phyloP scores from a whole-genome alignment of 2,888 invertebrate genomes.

The Pharmacophagus antenor region DNA sequence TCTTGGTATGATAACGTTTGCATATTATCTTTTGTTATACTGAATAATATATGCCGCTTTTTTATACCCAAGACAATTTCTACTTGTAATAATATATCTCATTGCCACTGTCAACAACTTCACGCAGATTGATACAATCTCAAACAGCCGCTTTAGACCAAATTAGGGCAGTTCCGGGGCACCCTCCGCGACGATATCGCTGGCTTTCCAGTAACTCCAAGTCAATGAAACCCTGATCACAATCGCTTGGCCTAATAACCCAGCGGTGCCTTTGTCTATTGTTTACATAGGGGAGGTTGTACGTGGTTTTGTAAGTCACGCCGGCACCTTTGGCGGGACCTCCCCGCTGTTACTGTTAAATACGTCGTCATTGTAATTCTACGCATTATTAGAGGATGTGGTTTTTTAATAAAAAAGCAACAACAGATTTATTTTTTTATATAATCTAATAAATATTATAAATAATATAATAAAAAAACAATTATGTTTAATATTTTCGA shows the following conservation, averaged over 20 bases:
- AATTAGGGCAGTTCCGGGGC: constrained; percentile 55
- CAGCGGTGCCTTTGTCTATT: constrained; percentile 75
- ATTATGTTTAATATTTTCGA: too few relatives aligned
- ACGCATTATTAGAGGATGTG: constrained; percentile 50
- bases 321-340: constrained; percentile 73
- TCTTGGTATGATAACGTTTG: too few relatives aligned
- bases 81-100: too few relatives aligned
- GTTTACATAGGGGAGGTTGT: constrained; percentile 75
- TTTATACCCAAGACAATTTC: not conserved
- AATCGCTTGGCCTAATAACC: constrained; percentile 66
- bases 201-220: constrained; percentile 46
- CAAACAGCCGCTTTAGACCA: constrained; percentile 35
- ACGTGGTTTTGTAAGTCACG: constrained; percentile 76
- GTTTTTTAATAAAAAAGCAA: constrained; percentile 3
- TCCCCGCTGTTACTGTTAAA: constrained; percentile 72
- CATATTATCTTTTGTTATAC: too few relatives aligned
- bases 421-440: not conserved
- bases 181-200: constrained; percentile 39
- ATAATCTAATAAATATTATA: not conserved
- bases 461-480: too few relatives aligned
- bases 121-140: constrained; percentile 39
- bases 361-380: constrained; percentile 60
- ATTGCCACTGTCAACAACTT: constrained; percentile 2
- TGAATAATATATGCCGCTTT: not conserved
- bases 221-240: constrained; percentile 47